Evolutionary conservation across 2,888 invertebrate genomes (phyloP).

Genomic region (Criorhina ranunculi): DNA sequence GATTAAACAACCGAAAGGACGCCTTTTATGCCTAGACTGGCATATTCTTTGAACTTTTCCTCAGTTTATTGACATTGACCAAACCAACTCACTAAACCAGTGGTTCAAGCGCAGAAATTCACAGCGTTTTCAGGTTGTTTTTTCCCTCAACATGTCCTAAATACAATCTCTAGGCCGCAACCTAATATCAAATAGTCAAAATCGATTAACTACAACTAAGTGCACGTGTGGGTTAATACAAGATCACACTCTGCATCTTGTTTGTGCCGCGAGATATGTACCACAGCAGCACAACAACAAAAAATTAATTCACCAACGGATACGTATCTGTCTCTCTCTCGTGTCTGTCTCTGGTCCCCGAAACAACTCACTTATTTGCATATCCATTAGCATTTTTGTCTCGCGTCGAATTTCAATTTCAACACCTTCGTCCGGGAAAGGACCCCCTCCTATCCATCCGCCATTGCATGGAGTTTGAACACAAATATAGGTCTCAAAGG

Average conservation of each 20-base stretch:
- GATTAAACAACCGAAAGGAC: too few relatives aligned
- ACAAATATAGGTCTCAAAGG: slow-evolving; percentile 74
- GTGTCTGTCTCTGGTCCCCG: slow-evolving; percentile 64
- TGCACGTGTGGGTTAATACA: slow-evolving; percentile 41
- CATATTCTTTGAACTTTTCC: too few relatives aligned
- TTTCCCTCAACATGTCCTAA: neutral
- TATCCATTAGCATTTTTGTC: slow-evolving; percentile 76
- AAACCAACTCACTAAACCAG: too few relatives aligned
- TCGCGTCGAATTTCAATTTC: slow-evolving; percentile 75
- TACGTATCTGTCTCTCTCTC: slow-evolving; percentile 67
- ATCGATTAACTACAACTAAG: slow-evolving; percentile 51
- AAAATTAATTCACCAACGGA: slow-evolving; percentile 55
- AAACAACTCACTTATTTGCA: slow-evolving; percentile 71
- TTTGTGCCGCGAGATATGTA: neutral
- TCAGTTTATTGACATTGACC: too few relatives aligned
- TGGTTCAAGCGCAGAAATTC: too few relatives aligned
- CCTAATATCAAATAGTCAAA: slow-evolving; percentile 24
- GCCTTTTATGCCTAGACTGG: too few relatives aligned
- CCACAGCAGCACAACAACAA: slow-evolving; percentile 46
- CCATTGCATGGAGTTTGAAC: slow-evolving; percentile 67
- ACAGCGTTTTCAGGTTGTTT: too few relatives aligned
- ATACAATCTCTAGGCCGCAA: neutral
- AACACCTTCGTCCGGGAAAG: slow-evolving; percentile 64
- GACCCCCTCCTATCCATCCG: slow-evolving; percentile 39
- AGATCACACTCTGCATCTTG: slow-evolving; percentile 33